These are phyloP conservation scores for Agonopterix alstromeriana DNA, from an alignment of 2,888 invertebrate genomes.

Conservation along the genomic window DNA sequence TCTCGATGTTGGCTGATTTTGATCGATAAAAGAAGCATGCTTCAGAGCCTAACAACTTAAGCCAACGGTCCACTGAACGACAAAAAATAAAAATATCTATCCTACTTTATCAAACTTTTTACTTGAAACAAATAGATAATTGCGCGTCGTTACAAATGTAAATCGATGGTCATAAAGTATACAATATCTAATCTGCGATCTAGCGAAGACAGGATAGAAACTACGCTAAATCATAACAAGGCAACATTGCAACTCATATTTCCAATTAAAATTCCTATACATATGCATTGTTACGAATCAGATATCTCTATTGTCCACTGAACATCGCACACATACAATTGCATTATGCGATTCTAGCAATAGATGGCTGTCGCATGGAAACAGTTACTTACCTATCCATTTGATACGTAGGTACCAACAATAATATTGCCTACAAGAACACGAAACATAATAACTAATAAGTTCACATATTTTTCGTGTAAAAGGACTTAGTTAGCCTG, in stretches of 20 bases:
- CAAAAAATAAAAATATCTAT: too few relatives aligned
- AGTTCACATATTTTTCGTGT: too few relatives aligned
- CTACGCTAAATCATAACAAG: constrained; percentile 44
- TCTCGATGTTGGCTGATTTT: too few relatives aligned
- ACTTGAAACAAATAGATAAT: constrained; percentile 14
- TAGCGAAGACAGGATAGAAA: constrained; percentile 31
- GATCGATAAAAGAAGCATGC: too few relatives aligned
- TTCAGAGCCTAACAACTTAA: too few relatives aligned
- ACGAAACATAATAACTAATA: too few relatives aligned
- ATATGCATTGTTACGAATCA: constrained; percentile 62
- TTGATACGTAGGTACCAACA: too few relatives aligned
- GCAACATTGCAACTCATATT: constrained; percentile 55
- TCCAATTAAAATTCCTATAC: constrained; percentile 70
- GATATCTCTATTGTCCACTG: constrained; percentile 66
- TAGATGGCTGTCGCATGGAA: constrained; percentile 39
- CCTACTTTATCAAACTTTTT: not conserved
- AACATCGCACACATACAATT: constrained; percentile 32
- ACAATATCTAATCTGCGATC: constrained; percentile 13
- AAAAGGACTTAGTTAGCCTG: too few relatives aligned
- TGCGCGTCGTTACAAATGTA: constrained; percentile 35
- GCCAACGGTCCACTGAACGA: too few relatives aligned
- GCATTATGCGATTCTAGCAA: constrained; percentile 53
- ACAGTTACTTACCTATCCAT: constrained; percentile 16
- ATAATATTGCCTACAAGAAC: too few relatives aligned
- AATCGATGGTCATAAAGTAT: constrained; percentile 41